A percentile compares a stretch with the other conserved stretches of the same genome.
Evolutionary conservation across 2,113 vertebrate genomes (phyloP).

Genomic region (Riparia riparia): DNA sequence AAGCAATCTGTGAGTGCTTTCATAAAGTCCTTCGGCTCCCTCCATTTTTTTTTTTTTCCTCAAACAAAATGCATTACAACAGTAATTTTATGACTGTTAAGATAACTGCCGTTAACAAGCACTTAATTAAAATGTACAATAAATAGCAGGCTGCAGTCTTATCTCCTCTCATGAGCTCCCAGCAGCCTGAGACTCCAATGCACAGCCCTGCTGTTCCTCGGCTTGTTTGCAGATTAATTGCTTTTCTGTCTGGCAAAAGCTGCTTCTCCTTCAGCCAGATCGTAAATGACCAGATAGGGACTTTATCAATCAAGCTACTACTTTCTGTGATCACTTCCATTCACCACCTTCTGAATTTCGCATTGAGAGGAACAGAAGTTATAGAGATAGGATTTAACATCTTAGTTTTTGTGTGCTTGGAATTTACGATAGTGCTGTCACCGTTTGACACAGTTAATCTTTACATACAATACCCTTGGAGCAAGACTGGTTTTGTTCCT

Average conservation of each 20-base stretch:
- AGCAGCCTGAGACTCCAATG: constrained; percentile 90
- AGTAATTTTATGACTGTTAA: constrained; percentile 99
- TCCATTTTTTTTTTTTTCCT: constrained; percentile 91
- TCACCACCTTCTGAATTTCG: constrained; percentile 78
- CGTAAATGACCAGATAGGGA: constrained; percentile 99
- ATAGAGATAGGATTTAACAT: constrained; percentile 68
- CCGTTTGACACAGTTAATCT: constrained; percentile 69
- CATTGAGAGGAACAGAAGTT: constrained; percentile 75
- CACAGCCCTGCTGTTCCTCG: constrained; percentile 93
- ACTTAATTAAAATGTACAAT: constrained; percentile 99
- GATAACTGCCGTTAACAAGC: constrained; percentile 99
- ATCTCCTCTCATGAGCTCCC: constrained; percentile 92
- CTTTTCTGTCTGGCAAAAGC: constrained; percentile 97
- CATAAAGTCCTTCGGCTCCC: constrained; percentile 87
- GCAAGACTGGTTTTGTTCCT: constrained; percentile 53
- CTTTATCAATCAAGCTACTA: constrained; percentile 94
- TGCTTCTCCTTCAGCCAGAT: constrained; percentile 94
- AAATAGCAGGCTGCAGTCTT: constrained; percentile 97
- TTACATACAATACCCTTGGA: constrained; percentile 67
- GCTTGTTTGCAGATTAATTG: constrained; percentile 99
- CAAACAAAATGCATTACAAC: constrained; percentile 99
- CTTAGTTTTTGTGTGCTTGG: constrained; percentile 68
- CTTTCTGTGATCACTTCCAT: constrained; percentile 83
- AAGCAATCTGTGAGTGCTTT: constrained; percentile 96
- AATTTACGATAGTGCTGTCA: constrained; percentile 64